phyloP scores from a whole-genome alignment of 2,797 vertebrate species.

The Gymnopithys bicolor region DNA sequence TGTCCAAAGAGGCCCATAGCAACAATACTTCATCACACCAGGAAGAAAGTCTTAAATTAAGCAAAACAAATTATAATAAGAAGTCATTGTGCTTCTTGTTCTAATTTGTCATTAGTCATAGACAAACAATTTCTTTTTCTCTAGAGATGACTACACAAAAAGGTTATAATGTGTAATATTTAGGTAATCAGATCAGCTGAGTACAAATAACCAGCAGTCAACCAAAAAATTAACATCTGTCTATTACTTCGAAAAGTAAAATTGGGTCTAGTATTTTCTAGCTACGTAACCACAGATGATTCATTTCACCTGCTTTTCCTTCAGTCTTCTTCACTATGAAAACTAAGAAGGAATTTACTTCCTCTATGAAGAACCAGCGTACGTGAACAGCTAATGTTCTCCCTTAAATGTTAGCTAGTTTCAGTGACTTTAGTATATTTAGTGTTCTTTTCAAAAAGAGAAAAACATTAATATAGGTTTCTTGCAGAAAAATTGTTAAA shows the following conservation, averaged over 20 bases:
- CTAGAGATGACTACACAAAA: neutral
- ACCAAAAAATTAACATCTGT: conserved; percentile 31
- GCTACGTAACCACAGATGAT: neutral
- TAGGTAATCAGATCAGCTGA: conserved; percentile 7
- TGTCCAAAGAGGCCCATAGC: neutral
- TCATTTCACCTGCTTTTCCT: neutral
- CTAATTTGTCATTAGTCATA: neutral
- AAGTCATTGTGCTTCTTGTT: neutral
- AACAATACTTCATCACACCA: neutral
- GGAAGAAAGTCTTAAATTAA: neutral
- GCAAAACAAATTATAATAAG: neutral
- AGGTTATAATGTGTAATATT: neutral
- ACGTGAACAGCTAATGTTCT: neutral
- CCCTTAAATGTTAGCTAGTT: neutral
- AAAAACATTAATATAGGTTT: neutral
- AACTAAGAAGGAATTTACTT: neutral
- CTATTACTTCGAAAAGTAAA: neutral
- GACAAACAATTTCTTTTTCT: neutral
- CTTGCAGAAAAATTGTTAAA: accelerated
- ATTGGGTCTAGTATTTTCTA: neutral
- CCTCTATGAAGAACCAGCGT: neutral
- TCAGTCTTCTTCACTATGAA: neutral
- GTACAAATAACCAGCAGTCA: conserved; percentile 7
- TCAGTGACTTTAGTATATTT: neutral
- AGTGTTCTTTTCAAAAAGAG: neutral